Conservation (phyloP, 2,113 vertebrate species). For the Notarius lentiginosus region DNA sequence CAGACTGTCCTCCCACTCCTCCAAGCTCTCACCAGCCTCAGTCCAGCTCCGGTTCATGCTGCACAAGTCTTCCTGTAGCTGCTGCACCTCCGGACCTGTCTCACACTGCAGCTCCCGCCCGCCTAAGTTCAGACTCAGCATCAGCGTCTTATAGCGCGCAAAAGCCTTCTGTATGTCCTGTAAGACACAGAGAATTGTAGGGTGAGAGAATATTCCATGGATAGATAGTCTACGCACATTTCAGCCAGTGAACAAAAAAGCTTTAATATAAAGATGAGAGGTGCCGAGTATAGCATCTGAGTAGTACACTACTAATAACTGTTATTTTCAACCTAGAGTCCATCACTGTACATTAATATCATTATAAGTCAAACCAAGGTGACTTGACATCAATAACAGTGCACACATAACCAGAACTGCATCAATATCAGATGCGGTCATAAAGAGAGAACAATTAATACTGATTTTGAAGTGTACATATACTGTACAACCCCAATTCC, state of each 20-base stretch:
- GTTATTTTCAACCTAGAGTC: neutral
- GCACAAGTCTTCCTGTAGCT: slow-evolving; percentile 70
- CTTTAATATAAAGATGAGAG: neutral
- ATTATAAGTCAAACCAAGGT: neutral
- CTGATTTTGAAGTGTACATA: neutral
- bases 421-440: neutral
- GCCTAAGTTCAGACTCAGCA: slow-evolving; percentile 78
- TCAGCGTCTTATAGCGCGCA: slow-evolving; percentile 78
- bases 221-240: neutral
- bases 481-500: too few relatives aligned
- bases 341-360: neutral
- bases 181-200: neutral
- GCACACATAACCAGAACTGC: too few relatives aligned
- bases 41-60: slow-evolving; percentile 82
- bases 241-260: neutral
- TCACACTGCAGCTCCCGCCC: slow-evolving; percentile 69
- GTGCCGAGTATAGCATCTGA: neutral
- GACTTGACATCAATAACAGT: neutral
- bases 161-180: slow-evolving; percentile 83
- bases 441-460: neutral
- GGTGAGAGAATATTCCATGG: neutral
- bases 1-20: slow-evolving; percentile 79
- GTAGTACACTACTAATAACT: neutral
- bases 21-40: slow-evolving; percentile 63
- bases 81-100: slow-evolving; percentile 61